These are phyloP conservation scores for Lepidurus apus DNA, from an alignment of 1,140 invertebrate species.

Conservation along the genomic window DNA sequence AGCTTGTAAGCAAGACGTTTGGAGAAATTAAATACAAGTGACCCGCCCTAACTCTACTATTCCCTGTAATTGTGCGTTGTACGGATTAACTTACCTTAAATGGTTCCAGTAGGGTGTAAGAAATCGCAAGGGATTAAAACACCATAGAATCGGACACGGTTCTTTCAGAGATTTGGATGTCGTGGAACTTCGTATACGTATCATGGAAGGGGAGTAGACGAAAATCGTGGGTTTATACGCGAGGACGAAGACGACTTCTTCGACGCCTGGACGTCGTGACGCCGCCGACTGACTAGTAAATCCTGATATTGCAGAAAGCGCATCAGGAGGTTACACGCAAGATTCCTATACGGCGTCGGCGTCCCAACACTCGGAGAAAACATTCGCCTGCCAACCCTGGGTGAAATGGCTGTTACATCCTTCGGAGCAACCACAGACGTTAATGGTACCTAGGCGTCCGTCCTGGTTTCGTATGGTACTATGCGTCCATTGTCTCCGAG, in stretches of 20 bases:
- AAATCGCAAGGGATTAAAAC: no score
- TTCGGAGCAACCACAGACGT: background rate
- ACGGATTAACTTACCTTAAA: no score
- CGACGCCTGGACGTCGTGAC: background rate
- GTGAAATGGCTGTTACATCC: background rate
- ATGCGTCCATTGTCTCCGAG: background rate
- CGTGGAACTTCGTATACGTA: no score
- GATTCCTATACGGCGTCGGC: conserved; percentile 5
- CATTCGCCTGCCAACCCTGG: background rate
- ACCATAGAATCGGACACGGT: no score
- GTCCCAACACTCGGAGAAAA: background rate
- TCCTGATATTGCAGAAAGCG: background rate
- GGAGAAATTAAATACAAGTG: no score
- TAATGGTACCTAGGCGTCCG: background rate
- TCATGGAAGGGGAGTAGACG: background rate
- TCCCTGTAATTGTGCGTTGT: no score
- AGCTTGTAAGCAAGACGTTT: no score
- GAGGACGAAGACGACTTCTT: background rate
- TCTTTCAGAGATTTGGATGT: no score
- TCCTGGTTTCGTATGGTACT: background rate
- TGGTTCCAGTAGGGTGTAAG: no score
- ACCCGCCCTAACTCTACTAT: no score
- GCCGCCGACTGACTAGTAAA: conserved; percentile 12
- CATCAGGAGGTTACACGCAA: background rate
- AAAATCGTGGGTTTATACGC: background rate